Conservation (phyloP, 2,888 invertebrate genomes). For the Tillus elongatus region DNA sequence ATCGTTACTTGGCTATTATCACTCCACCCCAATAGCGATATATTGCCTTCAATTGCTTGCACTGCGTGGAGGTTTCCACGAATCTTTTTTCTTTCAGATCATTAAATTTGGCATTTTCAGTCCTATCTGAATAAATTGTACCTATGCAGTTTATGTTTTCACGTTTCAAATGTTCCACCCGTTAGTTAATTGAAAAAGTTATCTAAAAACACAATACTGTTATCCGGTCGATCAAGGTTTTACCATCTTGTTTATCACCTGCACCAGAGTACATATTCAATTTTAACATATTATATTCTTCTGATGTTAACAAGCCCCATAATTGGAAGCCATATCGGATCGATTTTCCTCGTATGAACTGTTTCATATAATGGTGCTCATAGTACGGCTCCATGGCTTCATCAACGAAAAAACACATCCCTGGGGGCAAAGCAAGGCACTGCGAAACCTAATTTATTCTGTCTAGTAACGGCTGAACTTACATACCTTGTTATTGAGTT, state of each 20-base stretch:
- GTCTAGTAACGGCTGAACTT: no score
- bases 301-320: background rate
- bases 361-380: constrained; percentile 5
- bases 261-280: constrained; percentile 7
- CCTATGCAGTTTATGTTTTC: constrained; percentile 2
- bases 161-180: constrained; percentile 7
- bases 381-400: constrained; percentile 3
- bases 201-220: no score
- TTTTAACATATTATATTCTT: constrained; percentile 5
- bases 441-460: no score
- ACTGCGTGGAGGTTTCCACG: background rate
- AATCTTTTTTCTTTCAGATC: background rate
- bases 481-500: no score
- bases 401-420: constrained; percentile 9
- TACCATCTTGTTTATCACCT: no score
- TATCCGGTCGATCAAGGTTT: no score
- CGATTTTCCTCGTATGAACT: constrained; percentile 2
- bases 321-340: background rate
- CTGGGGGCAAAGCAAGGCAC: no score
- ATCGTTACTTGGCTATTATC: no score
- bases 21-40: no score
- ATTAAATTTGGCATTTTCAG: constrained; percentile 3
- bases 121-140: background rate
- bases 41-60: constrained; percentile 5
- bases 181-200: constrained; percentile 8